Percentiles rank a stretch among this genome's conserved stretches.
phyloP scores from a whole-genome alignment of 2,797 vertebrate genomes.

The Adrianichthys oophorus region DNA sequence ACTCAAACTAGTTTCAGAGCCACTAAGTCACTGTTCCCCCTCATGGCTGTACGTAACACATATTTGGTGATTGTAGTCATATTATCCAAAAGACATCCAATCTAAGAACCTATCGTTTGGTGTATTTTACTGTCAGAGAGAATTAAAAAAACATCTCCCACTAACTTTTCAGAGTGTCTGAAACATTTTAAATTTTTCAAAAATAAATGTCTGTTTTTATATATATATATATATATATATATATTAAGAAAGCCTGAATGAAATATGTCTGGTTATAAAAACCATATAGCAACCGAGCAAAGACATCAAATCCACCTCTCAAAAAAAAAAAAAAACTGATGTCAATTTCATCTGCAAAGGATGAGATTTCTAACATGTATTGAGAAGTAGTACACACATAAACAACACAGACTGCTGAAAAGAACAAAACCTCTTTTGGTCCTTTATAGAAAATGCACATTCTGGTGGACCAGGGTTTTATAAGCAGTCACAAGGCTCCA shows the following conservation, averaged over 20 bases:
- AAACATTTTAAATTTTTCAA: slow-evolving; percentile 73
- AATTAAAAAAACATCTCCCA: slow-evolving; percentile 70
- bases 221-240: slow-evolving; percentile 18
- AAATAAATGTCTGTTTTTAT: slow-evolving; percentile 69
- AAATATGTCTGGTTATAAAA: slow-evolving; percentile 66
- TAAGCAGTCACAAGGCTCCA: slow-evolving; percentile 75
- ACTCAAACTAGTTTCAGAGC: slow-evolving; percentile 25
- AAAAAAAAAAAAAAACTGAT: slow-evolving; percentile 68
- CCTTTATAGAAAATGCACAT: slow-evolving; percentile 80
- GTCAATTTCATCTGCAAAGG: slow-evolving; percentile 78
- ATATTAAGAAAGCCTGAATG: slow-evolving; percentile 73
- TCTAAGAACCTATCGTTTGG: slow-evolving; percentile 61
- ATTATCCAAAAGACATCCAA: slow-evolving; percentile 60
- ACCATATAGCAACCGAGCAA: slow-evolving; percentile 70
- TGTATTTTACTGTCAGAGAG: slow-evolving; percentile 53
- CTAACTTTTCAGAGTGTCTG: slow-evolving; percentile 64
- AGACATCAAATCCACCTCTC: slow-evolving; percentile 56
- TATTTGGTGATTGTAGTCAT: slow-evolving; percentile 66
- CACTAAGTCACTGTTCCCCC: slow-evolving; percentile 62
- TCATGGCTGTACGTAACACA: slow-evolving; percentile 50
- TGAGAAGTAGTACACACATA: slow-evolving; percentile 79
- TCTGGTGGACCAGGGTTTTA: slow-evolving; percentile 70
- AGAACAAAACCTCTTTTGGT: slow-evolving; percentile 74
- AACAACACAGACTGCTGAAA: slow-evolving; percentile 86
- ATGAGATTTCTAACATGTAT: slow-evolving; percentile 73